These are phyloP conservation scores for Ctenicera cuprea DNA, from an alignment of 2,888 invertebrate genomes.

Conservation along the genomic window DNA sequence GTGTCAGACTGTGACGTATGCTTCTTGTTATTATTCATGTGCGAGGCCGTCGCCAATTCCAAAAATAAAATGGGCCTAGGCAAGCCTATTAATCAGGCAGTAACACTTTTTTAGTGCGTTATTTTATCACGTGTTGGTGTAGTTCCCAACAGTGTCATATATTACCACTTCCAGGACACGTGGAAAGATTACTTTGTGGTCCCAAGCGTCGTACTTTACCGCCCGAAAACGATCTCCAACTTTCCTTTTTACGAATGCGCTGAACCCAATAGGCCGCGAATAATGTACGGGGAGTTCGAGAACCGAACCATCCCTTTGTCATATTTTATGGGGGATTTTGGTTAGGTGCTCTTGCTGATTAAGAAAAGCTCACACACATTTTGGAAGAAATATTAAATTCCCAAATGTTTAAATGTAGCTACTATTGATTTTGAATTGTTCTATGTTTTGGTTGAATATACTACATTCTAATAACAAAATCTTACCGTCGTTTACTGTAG, in stretches of 20 bases:
- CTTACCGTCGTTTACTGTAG: too few species aligned
- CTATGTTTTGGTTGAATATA: too few species aligned
- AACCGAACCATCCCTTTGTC: constrained; percentile 35
- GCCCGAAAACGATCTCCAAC: constrained; percentile 63
- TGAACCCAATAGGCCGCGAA: constrained; percentile 55
- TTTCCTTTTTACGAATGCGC: constrained; percentile 57
- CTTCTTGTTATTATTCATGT: constrained; percentile 40
- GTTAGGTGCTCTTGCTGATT: constrained; percentile 21
- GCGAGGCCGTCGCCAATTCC: constrained; percentile 33
- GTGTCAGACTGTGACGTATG: constrained; percentile 23
- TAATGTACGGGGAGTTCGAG: constrained; percentile 40
- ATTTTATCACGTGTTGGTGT: constrained; percentile 58
- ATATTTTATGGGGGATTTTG: constrained; percentile 36
- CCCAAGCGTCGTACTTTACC: constrained; percentile 64
- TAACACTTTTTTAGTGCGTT: constrained; percentile 56
- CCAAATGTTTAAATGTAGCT: background rate
- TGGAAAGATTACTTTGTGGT: constrained; percentile 64
- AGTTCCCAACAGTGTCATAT: constrained; percentile 64
- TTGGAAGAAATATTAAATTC: background rate
- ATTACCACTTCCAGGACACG: constrained; percentile 63
- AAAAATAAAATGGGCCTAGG: constrained; percentile 41
- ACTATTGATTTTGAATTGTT: background rate
- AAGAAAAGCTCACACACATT: constrained; percentile 9
- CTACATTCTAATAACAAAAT: too few species aligned
- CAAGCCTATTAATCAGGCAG: constrained; percentile 49